Base-by-base conservation (phyloP, 2,888 invertebrate genomes). In the Allygus modestus region DNA sequence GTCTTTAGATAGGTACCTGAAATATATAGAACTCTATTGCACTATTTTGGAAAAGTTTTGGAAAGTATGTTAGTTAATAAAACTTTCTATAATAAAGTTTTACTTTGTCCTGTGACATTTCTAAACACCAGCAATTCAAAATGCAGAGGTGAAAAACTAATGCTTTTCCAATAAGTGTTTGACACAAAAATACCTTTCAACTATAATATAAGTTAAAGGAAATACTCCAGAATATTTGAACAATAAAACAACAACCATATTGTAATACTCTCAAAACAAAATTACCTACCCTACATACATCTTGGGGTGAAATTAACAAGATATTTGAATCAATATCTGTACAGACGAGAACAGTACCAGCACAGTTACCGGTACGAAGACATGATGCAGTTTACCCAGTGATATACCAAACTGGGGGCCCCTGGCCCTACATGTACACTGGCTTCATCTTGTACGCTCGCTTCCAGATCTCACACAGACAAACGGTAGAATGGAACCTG, bases 401-500 rank as follows among this genome's bases (percentile, higher is more conserved):
- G 26, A 82, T 17, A 43, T 43, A 69, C 82, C 82, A 82, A 71
- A 82, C 71, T 71, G 71, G 82, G 69, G 28, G 71, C 46, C 51
- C 54, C 31, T 41, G 75, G 82, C 51, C 84, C 81, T 95, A 96
- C 95, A 96, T 96, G 89, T 95, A 96, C 89, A 96, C 94, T 0
- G 96, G 96, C 89, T 97, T 97, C 89, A 96, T 95, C 91, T 98
- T 98, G 90, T 98, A 98, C 9, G 98, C 97, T 87, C 96, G 93
- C 91, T 98, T 98, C 98, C 98, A 98, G 89, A 98, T 97, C 91
- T 98, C 98, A 90, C 98, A 98, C 85, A 98, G 92, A 89, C 98
- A 98, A 0, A 98, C 98, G 0, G 98, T 97, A 65, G 97, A 97
- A 90, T 98, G 98, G 91, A 98, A 98, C 23, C 98, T 93, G 91